Conservation (phyloP, 2,797 vertebrate genomes). For the Phrynocephalus forsythii region DNA sequence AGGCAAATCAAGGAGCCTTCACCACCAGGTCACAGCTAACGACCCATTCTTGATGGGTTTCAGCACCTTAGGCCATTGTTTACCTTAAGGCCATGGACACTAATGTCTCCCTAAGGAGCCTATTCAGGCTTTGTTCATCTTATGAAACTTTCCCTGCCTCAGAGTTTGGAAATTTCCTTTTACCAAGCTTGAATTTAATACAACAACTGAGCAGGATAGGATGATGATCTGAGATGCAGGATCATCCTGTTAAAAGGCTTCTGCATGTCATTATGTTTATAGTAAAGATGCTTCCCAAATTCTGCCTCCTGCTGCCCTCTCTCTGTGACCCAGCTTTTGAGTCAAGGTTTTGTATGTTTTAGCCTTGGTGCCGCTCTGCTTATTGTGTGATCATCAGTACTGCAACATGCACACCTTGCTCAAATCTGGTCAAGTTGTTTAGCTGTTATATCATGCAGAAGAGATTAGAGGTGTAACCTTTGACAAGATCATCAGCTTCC, state of each 20-base stretch:
- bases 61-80: no score
- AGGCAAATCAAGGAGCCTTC: no score
- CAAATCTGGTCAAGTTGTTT: neutral
- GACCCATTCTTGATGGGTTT: no score
- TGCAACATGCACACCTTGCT: neutral
- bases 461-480: neutral
- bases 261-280: neutral
- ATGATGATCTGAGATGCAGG: neutral
- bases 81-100: no score
- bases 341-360: neutral
- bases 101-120: no score
- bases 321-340: neutral
- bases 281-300: neutral
- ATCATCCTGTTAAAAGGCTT: neutral
- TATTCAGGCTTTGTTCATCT: no score
- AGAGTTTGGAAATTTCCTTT: neutral
- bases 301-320: neutral
- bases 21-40: no score
- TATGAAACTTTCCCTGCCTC: no score
- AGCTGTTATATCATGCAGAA: neutral
- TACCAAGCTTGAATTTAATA: neutral
- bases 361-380: neutral
- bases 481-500: constrained; percentile 17
- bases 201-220: neutral
- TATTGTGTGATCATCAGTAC: neutral